Evolutionary conservation across 2,113 vertebrate species (phyloP).

Genomic region (Pholis gunnellus): DNA sequence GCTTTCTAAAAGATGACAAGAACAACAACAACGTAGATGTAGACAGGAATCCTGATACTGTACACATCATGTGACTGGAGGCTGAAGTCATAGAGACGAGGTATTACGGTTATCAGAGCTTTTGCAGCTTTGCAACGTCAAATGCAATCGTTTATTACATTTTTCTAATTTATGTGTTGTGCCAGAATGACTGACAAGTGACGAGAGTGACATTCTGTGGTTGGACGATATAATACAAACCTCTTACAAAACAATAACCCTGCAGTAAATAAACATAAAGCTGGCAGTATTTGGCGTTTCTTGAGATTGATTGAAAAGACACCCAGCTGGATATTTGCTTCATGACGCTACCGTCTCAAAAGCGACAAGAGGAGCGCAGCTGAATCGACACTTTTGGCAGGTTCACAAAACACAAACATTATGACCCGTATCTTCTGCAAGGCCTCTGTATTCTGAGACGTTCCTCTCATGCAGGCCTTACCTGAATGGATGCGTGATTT

Average conservation of each 20-base stretch:
- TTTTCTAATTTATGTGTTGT: neutral
- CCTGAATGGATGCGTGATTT: conserved; percentile 92
- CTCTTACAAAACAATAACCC: neutral
- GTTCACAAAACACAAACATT: neutral
- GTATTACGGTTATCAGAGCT: neutral
- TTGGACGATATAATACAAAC: neutral
- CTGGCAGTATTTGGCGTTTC: neutral
- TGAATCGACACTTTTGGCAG: neutral
- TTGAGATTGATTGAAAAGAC: neutral
- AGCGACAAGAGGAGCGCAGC: neutral
- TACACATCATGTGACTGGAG: neutral
- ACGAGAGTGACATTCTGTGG: neutral
- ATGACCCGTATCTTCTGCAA: neutral
- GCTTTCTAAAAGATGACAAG: conserved; percentile 87
- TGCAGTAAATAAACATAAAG: neutral
- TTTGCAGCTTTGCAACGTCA: neutral
- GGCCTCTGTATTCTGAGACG: neutral
- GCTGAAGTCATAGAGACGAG: neutral
- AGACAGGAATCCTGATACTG: neutral
- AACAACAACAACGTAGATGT: neutral
- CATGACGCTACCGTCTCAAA: neutral
- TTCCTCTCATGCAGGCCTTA: conserved; percentile 64
- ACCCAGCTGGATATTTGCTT: neutral
- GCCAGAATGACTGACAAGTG: neutral
- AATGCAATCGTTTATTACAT: neutral